These are phyloP conservation scores for Microplitis deprimator DNA, from an alignment of 2,888 invertebrate genomes.

Conservation along the genomic window DNA sequence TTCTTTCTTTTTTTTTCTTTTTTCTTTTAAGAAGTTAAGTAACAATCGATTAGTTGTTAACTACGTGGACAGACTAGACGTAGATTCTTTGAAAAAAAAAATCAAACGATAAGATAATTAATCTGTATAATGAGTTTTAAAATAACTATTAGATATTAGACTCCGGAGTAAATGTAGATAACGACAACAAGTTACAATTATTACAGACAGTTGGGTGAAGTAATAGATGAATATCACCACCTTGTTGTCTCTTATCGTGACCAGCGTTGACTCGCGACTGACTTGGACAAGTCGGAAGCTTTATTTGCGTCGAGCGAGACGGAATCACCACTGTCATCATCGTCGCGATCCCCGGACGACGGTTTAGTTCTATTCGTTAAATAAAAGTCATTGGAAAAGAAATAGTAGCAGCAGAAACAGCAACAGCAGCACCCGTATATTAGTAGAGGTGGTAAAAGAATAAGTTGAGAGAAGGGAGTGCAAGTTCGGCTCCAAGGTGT, in stretches of 20 bases:
- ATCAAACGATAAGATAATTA: neutral
- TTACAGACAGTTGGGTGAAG: neutral
- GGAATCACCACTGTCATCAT: slow-evolving; percentile 37
- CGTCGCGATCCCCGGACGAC: slow-evolving; percentile 24
- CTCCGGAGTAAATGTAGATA: neutral
- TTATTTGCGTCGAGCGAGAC: slow-evolving; percentile 44
- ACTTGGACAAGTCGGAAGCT: slow-evolving; percentile 41
- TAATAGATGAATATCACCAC: neutral
- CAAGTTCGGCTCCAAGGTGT: slow-evolving; percentile 26
- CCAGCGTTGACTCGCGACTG: slow-evolving; percentile 40
- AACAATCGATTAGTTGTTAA: neutral
- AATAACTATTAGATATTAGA: neutral
- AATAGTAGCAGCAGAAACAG: neutral
- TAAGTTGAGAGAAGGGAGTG: slow-evolving; percentile 9
- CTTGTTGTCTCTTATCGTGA: slow-evolving; percentile 35
- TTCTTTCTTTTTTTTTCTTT: neutral
- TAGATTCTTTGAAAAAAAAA: neutral
- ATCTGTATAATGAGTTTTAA: neutral
- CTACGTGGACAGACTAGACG: neutral
- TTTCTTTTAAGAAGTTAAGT: neutral
- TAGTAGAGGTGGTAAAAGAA: slow-evolving; percentile 14
- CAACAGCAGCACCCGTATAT: neutral
- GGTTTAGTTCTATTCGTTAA: neutral
- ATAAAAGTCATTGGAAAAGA: slow-evolving; percentile 17
- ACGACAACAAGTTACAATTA: neutral